A percentile compares a stretch with the other conserved stretches of the same genome.
Evolutionary conservation across 2,888 invertebrate genomes (phyloP).

Genomic region (Timandra comae): DNA sequence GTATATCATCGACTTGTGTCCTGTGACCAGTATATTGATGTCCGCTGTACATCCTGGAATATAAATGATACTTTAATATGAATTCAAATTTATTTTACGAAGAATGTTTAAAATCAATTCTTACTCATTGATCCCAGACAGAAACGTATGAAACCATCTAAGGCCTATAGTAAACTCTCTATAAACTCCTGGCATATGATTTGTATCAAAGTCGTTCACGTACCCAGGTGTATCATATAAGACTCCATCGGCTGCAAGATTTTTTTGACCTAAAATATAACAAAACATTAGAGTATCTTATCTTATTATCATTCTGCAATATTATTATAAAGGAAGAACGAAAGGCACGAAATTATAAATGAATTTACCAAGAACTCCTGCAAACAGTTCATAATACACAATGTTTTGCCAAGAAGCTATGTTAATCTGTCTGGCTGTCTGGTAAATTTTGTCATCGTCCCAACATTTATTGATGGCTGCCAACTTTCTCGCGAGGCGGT

Average conservation of each 20-base stretch:
- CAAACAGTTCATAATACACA: conserved; percentile 86
- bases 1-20: conserved; percentile 27
- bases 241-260: conserved; percentile 27
- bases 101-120: conserved; percentile 8
- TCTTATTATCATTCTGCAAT: not conserved
- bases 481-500: conserved; percentile 82
- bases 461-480: conserved; percentile 86
- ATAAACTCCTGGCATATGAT: conserved; percentile 74
- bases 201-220: conserved; percentile 78
- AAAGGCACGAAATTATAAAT: not conserved
- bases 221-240: conserved; percentile 42
- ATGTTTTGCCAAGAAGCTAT: conserved; percentile 88
- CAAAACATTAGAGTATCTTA: not conserved
- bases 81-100: no score
- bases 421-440: conserved; percentile 78
- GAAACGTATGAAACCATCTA: conserved; percentile 66
- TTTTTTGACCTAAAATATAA: conserved; percentile 24
- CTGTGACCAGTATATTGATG: no score
- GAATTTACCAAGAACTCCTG: no score
- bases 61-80: no score
- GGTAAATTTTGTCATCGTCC: conserved; percentile 88
- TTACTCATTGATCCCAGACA: conserved; percentile 34
- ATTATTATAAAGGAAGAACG: not conserved
- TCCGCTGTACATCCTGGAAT: no score
- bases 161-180: conserved; percentile 79